Percentiles rank a stretch among this genome's conserved stretches.
Evolutionary conservation across 2,797 vertebrate genomes (phyloP).

Genomic region (Microtus obscurus): DNA sequence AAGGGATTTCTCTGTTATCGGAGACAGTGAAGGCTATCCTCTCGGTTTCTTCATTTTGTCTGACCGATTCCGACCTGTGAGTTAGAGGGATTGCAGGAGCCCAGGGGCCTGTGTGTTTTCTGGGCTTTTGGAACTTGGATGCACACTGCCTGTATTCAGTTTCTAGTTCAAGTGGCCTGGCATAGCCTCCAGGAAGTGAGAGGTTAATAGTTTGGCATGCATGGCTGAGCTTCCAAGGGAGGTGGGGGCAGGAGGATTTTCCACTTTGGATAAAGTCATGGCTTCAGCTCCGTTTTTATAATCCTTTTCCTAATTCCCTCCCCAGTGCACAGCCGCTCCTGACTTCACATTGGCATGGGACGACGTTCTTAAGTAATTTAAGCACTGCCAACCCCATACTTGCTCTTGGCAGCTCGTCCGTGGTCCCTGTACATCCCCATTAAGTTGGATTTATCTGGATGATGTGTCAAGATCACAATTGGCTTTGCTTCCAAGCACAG

Average conservation of each 20-base stretch:
- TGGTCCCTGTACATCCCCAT: slow-evolving; percentile 49
- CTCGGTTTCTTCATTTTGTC: not conserved
- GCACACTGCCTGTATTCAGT: not conserved
- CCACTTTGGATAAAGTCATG: slow-evolving; percentile 42
- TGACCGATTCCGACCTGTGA: not conserved
- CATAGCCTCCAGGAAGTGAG: slow-evolving; percentile 75
- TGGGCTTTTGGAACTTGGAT: not conserved
- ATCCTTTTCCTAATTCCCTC: slow-evolving; percentile 52
- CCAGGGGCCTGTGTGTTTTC: not conserved
- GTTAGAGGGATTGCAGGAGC: not conserved
- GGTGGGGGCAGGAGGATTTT: slow-evolving; percentile 59
- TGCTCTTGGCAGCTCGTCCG: slow-evolving; percentile 62
- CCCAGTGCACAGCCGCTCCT: not conserved
- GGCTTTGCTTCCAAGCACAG: slow-evolving; percentile 29
- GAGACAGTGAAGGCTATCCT: not conserved
- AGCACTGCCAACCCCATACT: slow-evolving; percentile 67
- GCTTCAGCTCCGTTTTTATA: slow-evolving; percentile 23
- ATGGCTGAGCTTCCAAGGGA: slow-evolving; percentile 76
- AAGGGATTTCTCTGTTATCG: slow-evolving; percentile 59
- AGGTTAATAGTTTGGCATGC: slow-evolving; percentile 73
- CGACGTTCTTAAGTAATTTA: slow-evolving; percentile 64
- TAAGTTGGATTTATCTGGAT: slow-evolving; percentile 70
- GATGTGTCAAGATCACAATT: slow-evolving; percentile 54
- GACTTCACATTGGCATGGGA: slow-evolving; percentile 52
- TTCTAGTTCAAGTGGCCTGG: slow-evolving; percentile 62